phyloP scores from a whole-genome alignment of 2,113 vertebrate genomes.

The Pangasianodon hypophthalmus region DNA sequence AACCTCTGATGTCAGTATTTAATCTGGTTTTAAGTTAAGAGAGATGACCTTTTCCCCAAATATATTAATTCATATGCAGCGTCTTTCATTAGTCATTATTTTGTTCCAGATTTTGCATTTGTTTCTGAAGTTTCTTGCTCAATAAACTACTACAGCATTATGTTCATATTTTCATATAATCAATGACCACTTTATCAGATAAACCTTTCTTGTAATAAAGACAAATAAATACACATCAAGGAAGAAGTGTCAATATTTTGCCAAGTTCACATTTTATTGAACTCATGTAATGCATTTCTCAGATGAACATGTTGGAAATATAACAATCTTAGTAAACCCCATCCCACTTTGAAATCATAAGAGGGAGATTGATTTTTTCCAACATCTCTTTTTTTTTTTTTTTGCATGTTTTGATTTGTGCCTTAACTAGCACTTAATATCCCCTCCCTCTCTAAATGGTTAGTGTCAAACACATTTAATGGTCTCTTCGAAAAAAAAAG shows the following conservation, averaged over 20 bases:
- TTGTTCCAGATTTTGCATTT: not conserved
- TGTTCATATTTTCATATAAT: not conserved
- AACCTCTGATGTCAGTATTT: not conserved
- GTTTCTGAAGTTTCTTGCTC: not conserved
- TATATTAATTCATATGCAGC: not conserved
- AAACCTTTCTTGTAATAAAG: not conserved
- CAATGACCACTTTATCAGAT: not conserved
- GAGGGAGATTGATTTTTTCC: conserved; percentile 16
- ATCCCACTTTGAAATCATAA: conserved; percentile 6
- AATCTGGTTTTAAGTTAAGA: not conserved
- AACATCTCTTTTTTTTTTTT: not conserved
- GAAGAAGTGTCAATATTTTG: conserved; percentile 55
- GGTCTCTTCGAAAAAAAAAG: conserved; percentile 52
- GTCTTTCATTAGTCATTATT: not conserved
- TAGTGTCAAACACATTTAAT: conserved; percentile 51
- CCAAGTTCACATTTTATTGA: conserved; percentile 77
- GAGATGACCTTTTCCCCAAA: not conserved
- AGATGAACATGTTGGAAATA: conserved; percentile 60
- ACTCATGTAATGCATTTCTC: conserved; percentile 68
- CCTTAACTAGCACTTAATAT: conserved; percentile 4
- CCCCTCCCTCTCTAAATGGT: conserved; percentile 41
- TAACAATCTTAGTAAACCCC: conserved; percentile 46
- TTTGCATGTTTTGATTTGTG: conserved; percentile 2
- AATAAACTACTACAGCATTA: not conserved
- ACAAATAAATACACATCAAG: not conserved